Base-by-base conservation (phyloP, 2,113 vertebrate species). In the Melanotaenia duboulayi region DNA sequence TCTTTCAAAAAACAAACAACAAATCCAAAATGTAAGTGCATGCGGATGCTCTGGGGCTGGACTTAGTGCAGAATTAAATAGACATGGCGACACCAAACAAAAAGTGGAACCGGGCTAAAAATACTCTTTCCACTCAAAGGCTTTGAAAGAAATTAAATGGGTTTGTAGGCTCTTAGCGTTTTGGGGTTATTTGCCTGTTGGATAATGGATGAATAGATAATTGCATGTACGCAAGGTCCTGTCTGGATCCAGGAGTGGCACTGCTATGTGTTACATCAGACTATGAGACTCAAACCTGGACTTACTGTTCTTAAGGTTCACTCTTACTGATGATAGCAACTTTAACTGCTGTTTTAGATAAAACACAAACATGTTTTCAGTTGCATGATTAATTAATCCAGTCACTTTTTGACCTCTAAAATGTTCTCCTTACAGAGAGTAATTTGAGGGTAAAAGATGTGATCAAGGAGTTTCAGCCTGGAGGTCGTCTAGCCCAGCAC, bases 391-490 rank as follows among this genome's bases (percentile, higher is more conserved):
- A n/a, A 11, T 32, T 11, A 14, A 12, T 28, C 39, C 3, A 19
- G 42, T 39, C 10, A 37, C 37, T 24, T 32, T 51, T 40, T 37
- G 10, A 59, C 19, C 22, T 35, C 2, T 55, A 25, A 0, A 2
- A 22, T 25, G 8, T 61, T 74, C 7, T 74, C 14, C 24, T 42
- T 60, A 35, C 91, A 98, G 96, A 97, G 79, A 95, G 93, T 86
- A 94, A 70, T 78, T 85, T 92, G 80, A 94, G 93, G 59, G 95
- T 96, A 78, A 95, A 95, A 86, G 95, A 97, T 59, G 95, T 96
- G 35, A 91, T 97, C 54, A 94, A 92, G 82, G 93, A 96, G 56
- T 96, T 97, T 85, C 81, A 93, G 0, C 82, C 91, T 0, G 91
- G 93, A 0, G 95, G 94, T 0, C 83, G 89, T 1, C 85, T 95